Evolutionary conservation across 2,888 invertebrate genomes (phyloP), one percentile per base, ranked within the genome.

Genomic region (Teleogryllus oceanicus): DNA sequence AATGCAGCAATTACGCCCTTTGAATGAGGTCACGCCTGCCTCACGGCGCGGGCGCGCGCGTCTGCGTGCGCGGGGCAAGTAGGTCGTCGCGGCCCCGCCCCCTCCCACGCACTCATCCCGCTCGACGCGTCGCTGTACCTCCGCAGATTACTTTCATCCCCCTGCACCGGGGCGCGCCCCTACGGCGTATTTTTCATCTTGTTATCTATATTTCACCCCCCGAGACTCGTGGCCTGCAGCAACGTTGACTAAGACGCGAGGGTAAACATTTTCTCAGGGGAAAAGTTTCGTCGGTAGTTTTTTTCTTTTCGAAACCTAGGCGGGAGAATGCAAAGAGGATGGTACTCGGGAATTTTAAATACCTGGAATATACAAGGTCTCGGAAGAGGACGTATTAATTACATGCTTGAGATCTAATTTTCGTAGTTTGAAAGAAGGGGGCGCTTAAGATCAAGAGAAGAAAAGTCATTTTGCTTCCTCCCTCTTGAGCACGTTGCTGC

Each of bases 171-270:
- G 8, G 37, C 37, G 62, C 62, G 13, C 62, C 62, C 62, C 62
- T 8, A 62, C 13, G 62, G 16, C 62, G n/a, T 62, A 62, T 62
- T 62, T 62, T 62, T 62, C 62, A 62, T 62, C 62, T 62, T 62
- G 62, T 62, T 62, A 62, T 62, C 62, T 62, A 62, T 62, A 62
- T 62, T 62, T 62, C 62, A 62, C 62, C 62, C 62, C 62, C 62
- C n/a, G 62, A 62, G 62, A 62, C 11, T 12, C 62, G 62, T 62
- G 62, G 62, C 62, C 62, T 62, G n/a, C 62, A 62, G 62, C 62
- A 62, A 62, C 62, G 62, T 62, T 62, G 62, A 62, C 62, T 13
- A 62, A 62, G 62, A 62, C 62, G 62, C 13, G 62, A 62, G 62
- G 62, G 62, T 62, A 62, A 62, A 62, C 62, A 62, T 62, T 62